These are phyloP conservation scores for Hermetia illucens DNA, from an alignment of 1,140 invertebrate genomes.

Conservation along the genomic window DNA sequence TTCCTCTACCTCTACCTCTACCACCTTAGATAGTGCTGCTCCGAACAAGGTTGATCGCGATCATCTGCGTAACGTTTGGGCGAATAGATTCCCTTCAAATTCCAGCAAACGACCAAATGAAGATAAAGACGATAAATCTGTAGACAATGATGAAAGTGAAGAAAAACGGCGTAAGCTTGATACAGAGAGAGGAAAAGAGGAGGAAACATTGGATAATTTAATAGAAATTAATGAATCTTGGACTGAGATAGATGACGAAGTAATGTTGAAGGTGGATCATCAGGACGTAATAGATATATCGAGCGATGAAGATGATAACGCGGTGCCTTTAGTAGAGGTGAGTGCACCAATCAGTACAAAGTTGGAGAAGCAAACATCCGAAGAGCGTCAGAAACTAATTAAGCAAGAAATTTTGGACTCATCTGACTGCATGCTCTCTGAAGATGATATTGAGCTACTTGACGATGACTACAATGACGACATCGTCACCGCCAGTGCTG, in stretches of 20 bases:
- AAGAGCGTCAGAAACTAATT: conserved; percentile 14
- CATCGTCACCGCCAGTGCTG: conserved; percentile 7
- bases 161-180: too few relatives aligned
- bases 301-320: conserved; percentile 11
- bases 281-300: conserved; percentile 8
- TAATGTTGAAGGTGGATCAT: conserved; percentile 7
- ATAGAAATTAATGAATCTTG: neutral
- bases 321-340: too few relatives aligned
- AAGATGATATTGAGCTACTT: conserved; percentile 23
- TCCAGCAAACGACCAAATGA: neutral
- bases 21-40: neutral
- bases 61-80: conserved; percentile 15
- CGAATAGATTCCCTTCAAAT: conserved; percentile 11
- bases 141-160: neutral
- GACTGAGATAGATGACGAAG: conserved; percentile 10
- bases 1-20: neutral
- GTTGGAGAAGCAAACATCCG: conserved; percentile 6
- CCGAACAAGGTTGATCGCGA: conserved; percentile 6
- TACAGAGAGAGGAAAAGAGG: conserved; percentile 7
- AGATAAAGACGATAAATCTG: neutral
- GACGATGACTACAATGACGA: conserved; percentile 24
- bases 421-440: conserved; percentile 5
- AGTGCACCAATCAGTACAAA: neutral
- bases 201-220: conserved; percentile 4
- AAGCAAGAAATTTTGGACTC: conserved; percentile 22